Evolutionary conservation across 2,888 invertebrate species (phyloP).

Genomic region (Ochlodes sylvanus): DNA sequence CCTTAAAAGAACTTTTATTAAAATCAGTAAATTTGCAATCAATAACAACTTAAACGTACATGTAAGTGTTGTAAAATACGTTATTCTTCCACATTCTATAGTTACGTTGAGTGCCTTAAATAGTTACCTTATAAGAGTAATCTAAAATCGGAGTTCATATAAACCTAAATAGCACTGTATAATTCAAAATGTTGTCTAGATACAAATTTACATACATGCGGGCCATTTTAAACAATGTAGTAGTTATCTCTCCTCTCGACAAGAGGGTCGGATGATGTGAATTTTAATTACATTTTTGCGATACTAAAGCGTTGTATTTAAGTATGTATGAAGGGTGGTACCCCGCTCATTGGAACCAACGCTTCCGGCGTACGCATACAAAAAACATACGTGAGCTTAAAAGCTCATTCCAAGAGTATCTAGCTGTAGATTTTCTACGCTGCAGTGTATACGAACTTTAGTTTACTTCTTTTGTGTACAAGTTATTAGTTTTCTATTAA

Average conservation of each 20-base stretch:
- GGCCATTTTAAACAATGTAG: conserved; percentile 60
- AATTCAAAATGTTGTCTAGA: not conserved
- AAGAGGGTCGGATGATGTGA: conserved; percentile 66
- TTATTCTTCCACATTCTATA: too few species aligned
- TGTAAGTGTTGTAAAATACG: too few species aligned
- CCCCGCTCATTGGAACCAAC: conserved; percentile 63
- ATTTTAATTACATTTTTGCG: conserved; percentile 83
- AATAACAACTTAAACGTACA: too few species aligned
- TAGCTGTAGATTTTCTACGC: conserved; percentile 45
- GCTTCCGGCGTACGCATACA: conserved; percentile 71
- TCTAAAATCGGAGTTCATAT: too few species aligned
- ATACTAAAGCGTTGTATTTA: conserved; percentile 71
- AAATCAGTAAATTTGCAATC: too few species aligned
- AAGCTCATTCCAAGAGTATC: conserved; percentile 53
- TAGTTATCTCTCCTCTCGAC: conserved; percentile 64
- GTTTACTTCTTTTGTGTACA: conserved; percentile 27
- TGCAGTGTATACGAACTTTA: conserved; percentile 46
- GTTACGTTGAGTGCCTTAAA: too few species aligned
- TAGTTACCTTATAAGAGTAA: too few species aligned
- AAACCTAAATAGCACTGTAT: not conserved
- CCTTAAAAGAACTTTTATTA: too few species aligned
- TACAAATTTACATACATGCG: conserved; percentile 28
- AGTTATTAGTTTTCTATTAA: conserved; percentile 36
- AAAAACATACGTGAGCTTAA: conserved; percentile 67
- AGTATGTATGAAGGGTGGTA: conserved; percentile 74